These are phyloP conservation scores for Macropus fuliginosus DNA, from an alignment of 2,797 vertebrate species.

Conservation along the genomic window DNA sequence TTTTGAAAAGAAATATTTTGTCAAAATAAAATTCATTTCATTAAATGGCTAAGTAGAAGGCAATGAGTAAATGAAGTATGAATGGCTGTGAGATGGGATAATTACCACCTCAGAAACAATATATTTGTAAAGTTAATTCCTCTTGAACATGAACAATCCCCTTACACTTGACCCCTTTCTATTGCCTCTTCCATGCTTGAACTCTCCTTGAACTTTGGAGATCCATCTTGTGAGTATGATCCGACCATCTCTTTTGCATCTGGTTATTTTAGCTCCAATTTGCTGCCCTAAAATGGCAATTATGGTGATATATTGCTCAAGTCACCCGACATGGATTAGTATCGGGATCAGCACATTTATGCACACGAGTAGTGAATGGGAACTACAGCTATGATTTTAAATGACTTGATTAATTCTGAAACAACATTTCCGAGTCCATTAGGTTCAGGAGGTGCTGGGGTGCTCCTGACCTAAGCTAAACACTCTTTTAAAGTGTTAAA, in stretches of 20 bases:
- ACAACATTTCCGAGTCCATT: slow-evolving; percentile 89
- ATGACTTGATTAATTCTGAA: slow-evolving; percentile 90
- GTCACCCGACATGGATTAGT: slow-evolving; percentile 91
- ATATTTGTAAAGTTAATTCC: slow-evolving; percentile 97
- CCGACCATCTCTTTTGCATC: slow-evolving; percentile 94
- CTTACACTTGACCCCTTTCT: slow-evolving; percentile 90
- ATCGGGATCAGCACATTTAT: slow-evolving; percentile 93
- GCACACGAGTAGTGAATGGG: slow-evolving; percentile 86
- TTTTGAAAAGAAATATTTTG: slow-evolving; percentile 87
- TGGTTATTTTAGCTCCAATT: slow-evolving; percentile 99
- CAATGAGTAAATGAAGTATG: slow-evolving; percentile 93
- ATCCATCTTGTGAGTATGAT: slow-evolving; percentile 89
- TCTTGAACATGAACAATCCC: slow-evolving; percentile 89
- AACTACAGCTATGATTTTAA: slow-evolving; percentile 89
- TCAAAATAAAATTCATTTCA: slow-evolving; percentile 88
- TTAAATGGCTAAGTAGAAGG: slow-evolving; percentile 91
- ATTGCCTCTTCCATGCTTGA: slow-evolving; percentile 94
- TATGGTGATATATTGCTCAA: slow-evolving; percentile 94
- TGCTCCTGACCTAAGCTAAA: slow-evolving; percentile 75
- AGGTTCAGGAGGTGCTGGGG: slow-evolving; percentile 88
- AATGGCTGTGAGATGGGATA: slow-evolving; percentile 95
- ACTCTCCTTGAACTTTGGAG: slow-evolving; percentile 99
- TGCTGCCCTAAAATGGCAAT: slow-evolving; percentile 95
- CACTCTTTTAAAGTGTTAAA: slow-evolving; percentile 76
- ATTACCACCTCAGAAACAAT: slow-evolving; percentile 96